Conservation (phyloP, 2,797 vertebrate genomes). For the Sebastes taczanowskii region DNA sequence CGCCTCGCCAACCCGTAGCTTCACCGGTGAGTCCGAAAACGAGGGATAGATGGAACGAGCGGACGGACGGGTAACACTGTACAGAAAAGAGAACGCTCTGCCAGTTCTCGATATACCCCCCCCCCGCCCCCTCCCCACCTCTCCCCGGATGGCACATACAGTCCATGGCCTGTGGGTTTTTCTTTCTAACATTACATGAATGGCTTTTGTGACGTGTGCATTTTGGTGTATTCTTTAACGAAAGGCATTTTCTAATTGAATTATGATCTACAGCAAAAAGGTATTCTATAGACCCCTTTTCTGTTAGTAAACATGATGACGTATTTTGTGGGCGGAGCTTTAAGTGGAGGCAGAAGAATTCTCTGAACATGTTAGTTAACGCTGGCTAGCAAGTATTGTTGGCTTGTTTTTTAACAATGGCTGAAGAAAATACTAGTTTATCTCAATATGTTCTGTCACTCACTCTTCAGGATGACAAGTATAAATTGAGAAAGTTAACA, state of each 20-base stretch:
- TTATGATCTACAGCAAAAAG: constrained; percentile 49
- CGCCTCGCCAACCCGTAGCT: constrained; percentile 66
- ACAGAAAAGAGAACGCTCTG: constrained; percentile 33
- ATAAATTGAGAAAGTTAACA: no score
- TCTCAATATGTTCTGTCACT: no score
- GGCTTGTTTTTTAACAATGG: no score
- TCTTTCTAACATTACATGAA: constrained; percentile 66
- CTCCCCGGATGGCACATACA: constrained; percentile 10
- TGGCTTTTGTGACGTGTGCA: constrained; percentile 81
- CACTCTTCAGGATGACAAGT: no score
- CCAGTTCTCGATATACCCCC: background rate
- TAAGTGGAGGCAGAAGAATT: no score
- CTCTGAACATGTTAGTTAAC: no score
- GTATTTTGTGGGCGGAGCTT: no score
- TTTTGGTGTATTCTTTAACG: constrained; percentile 79
- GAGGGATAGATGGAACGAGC: background rate
- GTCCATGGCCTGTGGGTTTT: constrained; percentile 48
- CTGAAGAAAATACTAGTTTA: no score
- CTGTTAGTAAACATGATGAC: no score
- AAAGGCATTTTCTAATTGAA: constrained; percentile 64
- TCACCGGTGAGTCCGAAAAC: constrained; percentile 42
- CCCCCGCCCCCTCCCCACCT: accelerated
- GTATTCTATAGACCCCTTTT: constrained; percentile 50
- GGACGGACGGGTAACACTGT: constrained; percentile 49
- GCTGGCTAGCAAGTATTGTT: no score